Evolutionary conservation across 1,140 invertebrate genomes (phyloP).

Genomic region (Lepidurus arcticus): DNA sequence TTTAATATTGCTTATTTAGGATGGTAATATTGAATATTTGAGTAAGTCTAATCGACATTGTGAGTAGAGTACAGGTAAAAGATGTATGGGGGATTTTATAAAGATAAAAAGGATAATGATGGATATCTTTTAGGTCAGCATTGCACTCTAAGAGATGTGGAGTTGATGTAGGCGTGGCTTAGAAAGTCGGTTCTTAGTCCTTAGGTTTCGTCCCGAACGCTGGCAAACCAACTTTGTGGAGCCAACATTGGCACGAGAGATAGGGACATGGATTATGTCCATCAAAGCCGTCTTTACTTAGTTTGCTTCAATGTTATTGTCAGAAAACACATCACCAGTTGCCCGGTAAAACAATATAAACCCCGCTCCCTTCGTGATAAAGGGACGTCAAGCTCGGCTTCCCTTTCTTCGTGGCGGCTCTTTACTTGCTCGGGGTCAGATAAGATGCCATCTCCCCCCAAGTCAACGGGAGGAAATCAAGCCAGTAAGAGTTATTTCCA

Average conservation of each 20-base stretch:
- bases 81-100: too few relatives aligned
- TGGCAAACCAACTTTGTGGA: background rate
- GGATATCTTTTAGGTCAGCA: too few relatives aligned
- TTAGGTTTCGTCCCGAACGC: background rate
- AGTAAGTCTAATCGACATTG: too few relatives aligned
- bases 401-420: background rate
- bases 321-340: slow-evolving; percentile 16
- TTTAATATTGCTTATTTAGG: slow-evolving; percentile 9
- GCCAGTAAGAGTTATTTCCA: background rate
- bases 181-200: background rate
- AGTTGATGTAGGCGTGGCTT: too few relatives aligned
- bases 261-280: slow-evolving; percentile 9
- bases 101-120: too few relatives aligned
- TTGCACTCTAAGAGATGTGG: too few relatives aligned
- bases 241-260: slow-evolving; percentile 3
- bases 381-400: background rate
- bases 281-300: background rate
- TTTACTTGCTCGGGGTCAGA: background rate
- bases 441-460: slow-evolving; percentile 1
- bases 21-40: background rate
- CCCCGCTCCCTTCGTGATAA: background rate
- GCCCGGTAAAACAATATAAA: slow-evolving; percentile 6
- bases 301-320: background rate
- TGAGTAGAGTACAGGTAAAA: too few relatives aligned
- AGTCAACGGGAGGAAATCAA: background rate